Evolutionary conservation across 2,797 vertebrate genomes (phyloP).

Genomic region (Oryzias sinensis): DNA sequence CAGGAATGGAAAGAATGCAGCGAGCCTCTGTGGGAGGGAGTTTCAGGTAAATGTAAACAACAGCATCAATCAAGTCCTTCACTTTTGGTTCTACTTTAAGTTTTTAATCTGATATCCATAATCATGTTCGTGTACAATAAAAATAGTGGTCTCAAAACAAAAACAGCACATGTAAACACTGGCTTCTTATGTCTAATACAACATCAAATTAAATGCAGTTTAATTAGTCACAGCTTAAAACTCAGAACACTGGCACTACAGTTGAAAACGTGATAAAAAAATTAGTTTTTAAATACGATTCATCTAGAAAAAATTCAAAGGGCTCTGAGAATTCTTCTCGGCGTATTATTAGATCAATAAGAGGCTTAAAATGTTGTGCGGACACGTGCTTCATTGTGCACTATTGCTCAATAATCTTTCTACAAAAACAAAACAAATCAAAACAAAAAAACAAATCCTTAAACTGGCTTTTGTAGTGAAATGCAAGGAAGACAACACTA

Average conservation of each 20-base stretch:
- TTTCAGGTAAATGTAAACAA: constrained; percentile 15
- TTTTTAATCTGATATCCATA: too few species aligned
- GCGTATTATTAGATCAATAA: constrained; percentile 18
- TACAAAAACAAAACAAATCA: constrained; percentile 16
- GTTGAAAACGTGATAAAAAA: constrained; percentile 8
- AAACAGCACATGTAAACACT: constrained; percentile 14
- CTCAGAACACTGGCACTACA: neutral
- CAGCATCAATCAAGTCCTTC: constrained; percentile 22
- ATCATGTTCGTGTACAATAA: neutral
- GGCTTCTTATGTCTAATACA: too few species aligned
- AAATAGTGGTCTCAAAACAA: constrained; percentile 15
- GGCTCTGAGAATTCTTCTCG: constrained; percentile 15
- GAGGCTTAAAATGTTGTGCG: constrained; percentile 21
- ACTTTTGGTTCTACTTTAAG: neutral
- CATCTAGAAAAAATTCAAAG: constrained; percentile 26
- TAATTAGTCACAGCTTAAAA: neutral
- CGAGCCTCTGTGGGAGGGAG: constrained; percentile 1
- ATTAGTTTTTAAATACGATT: constrained; percentile 20
- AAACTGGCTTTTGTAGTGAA: neutral
- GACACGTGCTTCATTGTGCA: neutral
- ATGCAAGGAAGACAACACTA: constrained; percentile 3
- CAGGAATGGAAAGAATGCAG: constrained; percentile 38
- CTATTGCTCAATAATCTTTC: constrained; percentile 17
- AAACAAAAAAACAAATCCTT: neutral
- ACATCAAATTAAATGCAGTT: too few species aligned